A percentile compares a stretch with the other conserved stretches of the same genome.
Conservation (phyloP, 2,113 vertebrate genomes). For the Coregonus clupeaformis region DNA sequence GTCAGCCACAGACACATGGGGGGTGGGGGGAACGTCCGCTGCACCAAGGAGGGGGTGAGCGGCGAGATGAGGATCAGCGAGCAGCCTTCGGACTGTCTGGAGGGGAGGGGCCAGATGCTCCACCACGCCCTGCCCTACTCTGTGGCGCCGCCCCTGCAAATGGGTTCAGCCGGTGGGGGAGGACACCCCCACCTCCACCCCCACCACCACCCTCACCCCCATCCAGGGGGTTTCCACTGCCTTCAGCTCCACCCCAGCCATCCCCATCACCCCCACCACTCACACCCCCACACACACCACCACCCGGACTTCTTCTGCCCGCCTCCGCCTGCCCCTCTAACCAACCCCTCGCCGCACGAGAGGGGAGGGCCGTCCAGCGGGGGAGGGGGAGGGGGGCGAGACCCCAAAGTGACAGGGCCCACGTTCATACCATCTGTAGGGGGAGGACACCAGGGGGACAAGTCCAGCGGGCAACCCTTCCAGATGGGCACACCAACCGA, state of each 20-base stretch:
- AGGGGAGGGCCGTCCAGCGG: slow-evolving; percentile 65
- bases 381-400: slow-evolving; percentile 58
- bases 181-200: slow-evolving; percentile 70
- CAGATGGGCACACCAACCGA: slow-evolving; percentile 77
- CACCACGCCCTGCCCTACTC: slow-evolving; percentile 88
- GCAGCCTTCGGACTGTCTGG: slow-evolving; percentile 86
- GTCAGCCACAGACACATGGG: slow-evolving; percentile 66
- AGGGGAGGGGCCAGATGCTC: slow-evolving; percentile 85
- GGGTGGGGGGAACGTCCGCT: slow-evolving; percentile 66
- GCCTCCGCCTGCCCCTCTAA: slow-evolving; percentile 71
- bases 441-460: slow-evolving; percentile 84
- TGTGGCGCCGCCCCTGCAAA: slow-evolving; percentile 79
- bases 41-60: slow-evolving; percentile 76
- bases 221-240: slow-evolving; percentile 85
- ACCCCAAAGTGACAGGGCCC: slow-evolving; percentile 85
- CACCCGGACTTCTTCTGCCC: slow-evolving; percentile 88
- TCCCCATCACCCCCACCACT: slow-evolving; percentile 71
- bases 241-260: slow-evolving; percentile 84
- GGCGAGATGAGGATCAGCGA: slow-evolving; percentile 82
- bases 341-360: slow-evolving; percentile 80
- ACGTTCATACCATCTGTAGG: slow-evolving; percentile 90
- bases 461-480: slow-evolving; percentile 79
- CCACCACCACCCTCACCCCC: slow-evolving; percentile 72
- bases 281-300: slow-evolving; percentile 60
- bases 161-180: slow-evolving; percentile 77